These are phyloP conservation scores for Drosophila teissieri DNA, from an alignment of 1,140 invertebrate species.

Conservation along the genomic window DNA sequence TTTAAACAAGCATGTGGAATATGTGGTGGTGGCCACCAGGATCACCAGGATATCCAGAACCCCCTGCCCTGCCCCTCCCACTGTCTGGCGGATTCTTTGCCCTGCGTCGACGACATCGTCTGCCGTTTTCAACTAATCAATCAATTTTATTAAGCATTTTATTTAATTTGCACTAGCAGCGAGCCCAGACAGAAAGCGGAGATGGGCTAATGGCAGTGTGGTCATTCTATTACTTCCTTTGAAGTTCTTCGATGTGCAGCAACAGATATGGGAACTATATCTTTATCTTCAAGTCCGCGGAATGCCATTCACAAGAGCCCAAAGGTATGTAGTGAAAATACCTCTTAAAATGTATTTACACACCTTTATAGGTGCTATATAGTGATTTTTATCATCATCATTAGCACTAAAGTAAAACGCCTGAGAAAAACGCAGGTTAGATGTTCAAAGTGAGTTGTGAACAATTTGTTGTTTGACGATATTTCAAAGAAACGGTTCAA, in stretches of 20 bases:
- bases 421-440: background rate
- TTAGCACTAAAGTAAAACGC: no score
- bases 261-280: background rate
- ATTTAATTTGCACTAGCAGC: conserved; percentile 52
- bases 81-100: no score
- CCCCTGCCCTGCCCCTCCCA: no score
- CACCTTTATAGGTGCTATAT: no score
- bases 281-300: no score
- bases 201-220: no score
- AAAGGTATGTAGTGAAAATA: no score
- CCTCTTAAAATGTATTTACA: no score
- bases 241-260: background rate
- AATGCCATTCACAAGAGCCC: no score
- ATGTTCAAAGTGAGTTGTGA: background rate
- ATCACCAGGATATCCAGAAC: background rate
- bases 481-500: background rate
- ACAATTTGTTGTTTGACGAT: background rate
- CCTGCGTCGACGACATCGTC: conserved; percentile 3
- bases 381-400: no score
- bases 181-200: conserved; percentile 3
- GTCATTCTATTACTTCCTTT: background rate
- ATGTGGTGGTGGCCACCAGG: conserved; percentile 20
- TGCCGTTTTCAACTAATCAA: conserved; percentile 65
- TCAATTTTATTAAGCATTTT: conserved; percentile 67
- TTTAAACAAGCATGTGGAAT: conserved; percentile 48